Base-by-base conservation (phyloP, 2,113 vertebrate genomes). In the Tachycineta bicolor region DNA sequence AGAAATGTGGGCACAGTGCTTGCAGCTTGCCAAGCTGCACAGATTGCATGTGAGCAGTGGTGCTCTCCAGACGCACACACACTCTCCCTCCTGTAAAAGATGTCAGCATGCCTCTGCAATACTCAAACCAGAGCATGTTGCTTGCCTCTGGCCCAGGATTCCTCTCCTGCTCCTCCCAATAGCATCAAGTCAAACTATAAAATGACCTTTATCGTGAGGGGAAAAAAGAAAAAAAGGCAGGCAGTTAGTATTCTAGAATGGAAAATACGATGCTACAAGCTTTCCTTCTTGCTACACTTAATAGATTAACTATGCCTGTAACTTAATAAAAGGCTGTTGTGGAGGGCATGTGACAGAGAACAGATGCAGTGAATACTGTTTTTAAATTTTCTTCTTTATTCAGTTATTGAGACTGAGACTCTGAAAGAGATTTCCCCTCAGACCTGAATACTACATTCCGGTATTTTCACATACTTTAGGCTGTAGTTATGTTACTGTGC, bases 221-320 rank as follows among this genome's bases (percentile, higher is more conserved):
- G 23, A 89, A 95, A 94, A 90, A 58, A 56, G 87, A 87, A 89
- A 91, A 95, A 94, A 89, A 12, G 62, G 26, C 64, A 90, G 73
- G 43, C 74, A 91, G 92, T 94, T 93, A 89, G 81, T 84, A 76
- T 62, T 58, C 39, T 29, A 63, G 55, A 80, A 92, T 31, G 64
- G 91, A 95, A 96, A 96, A 95, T 83, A 85, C 59, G 83, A 89
- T 86, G 77, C 26, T 92, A 26, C 85, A 70, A 69, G 86, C 83
- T 79, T 75, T 86, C 74, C 75, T 89, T 85, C 83, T 85, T 87
- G 44, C 58, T 86, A 60, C 5, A 15, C 86, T 96, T 89, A 95
- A 93, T 90, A 87, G 93, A 95, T 97, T 96, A 95, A 96, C 81
- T 91, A 53, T 75, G 91, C 31, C 74, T 82, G 74, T 89, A 96